Base-by-base conservation (phyloP, 2,113 vertebrate genomes). In the Microtus ochrogaster region DNA sequence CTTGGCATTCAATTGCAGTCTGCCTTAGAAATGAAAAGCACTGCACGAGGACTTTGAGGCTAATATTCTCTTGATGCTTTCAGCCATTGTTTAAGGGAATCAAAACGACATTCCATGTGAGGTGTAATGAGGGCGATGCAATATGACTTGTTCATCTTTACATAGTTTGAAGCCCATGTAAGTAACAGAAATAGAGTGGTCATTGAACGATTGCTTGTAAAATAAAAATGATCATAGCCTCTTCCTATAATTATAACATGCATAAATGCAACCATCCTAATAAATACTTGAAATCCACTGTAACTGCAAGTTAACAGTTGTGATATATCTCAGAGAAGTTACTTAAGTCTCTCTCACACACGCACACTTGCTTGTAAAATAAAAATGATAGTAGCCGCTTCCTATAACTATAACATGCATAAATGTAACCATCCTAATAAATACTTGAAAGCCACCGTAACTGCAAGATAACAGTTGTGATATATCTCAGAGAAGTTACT, bases 141-240 rank as follows among this genome's bases (percentile, higher is more conserved):
- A 55, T 52, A 68, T 44, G 55, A 68, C 47, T 79, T 89, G 39
- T 77, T 81, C 39, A 58, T 14, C 21, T 36, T n/a, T 47, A 55
- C 33, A 79, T 30, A 68, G 89, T 91, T 76, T 82, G 70, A 79
- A 94, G 77, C 44, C 61, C 84, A 77, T 73, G 87, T 68, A 86
- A 90, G 66, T 30, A 95, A 90, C 26, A 88, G 88, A 83, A 97
- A 66, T 86, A 90, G 89, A 93, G 49, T 36, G 14, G 7, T 47
- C 52, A 73, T 39, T 85, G 86, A 96, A 91, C 44, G 39, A 76
- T 36, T 63, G 44, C 47, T 94, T 73, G 86, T 83, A 85, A 92
- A 90, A 96, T 94, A 89, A 96, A 73, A 90, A 66, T 0, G 16
- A 70, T 79, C 49, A 49, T 92, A 55, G 78, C 49, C 63, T 81